phyloP scores from a whole-genome alignment of 2,113 vertebrate species.

The Neogale vison region DNA sequence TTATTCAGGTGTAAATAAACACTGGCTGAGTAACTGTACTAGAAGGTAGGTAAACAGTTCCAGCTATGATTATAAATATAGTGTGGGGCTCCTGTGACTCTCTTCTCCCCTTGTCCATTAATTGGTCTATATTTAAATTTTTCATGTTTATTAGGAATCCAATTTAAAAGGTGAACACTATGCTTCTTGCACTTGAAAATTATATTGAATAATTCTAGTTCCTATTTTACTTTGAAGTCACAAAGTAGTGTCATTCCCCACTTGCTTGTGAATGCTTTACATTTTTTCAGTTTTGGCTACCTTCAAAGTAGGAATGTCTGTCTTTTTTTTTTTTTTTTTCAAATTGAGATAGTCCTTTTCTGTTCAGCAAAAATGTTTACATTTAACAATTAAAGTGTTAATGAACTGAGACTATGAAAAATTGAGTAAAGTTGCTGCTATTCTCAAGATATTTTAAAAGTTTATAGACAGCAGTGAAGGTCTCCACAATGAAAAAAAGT shows the following conservation, averaged over 20 bases:
- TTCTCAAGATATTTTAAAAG: conserved; percentile 72
- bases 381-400: conserved; percentile 76
- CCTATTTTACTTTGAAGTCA: conserved; percentile 52
- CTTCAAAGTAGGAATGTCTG: conserved; percentile 75
- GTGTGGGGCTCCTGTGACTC: not conserved
- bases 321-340: not conserved
- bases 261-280: conserved; percentile 67
- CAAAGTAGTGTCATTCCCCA: conserved; percentile 58
- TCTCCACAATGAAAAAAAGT: conserved; percentile 70
- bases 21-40: not conserved
- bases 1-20: not conserved
- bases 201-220: not conserved
- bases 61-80: not conserved
- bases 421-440: conserved; percentile 66
- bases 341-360: conserved; percentile 45
- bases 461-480: conserved; percentile 74
- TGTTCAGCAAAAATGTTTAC: conserved; percentile 51
- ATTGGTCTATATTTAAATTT: conserved; percentile 7
- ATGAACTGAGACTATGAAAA: conserved; percentile 71
- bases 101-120: not conserved
- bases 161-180: not conserved
- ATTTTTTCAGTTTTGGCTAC: conserved; percentile 76
- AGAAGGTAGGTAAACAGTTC: not conserved
- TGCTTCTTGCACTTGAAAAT: not conserved
- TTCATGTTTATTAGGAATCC: not conserved